Base-by-base conservation (phyloP, 2,888 invertebrate species). In the Oligia latruncula region DNA sequence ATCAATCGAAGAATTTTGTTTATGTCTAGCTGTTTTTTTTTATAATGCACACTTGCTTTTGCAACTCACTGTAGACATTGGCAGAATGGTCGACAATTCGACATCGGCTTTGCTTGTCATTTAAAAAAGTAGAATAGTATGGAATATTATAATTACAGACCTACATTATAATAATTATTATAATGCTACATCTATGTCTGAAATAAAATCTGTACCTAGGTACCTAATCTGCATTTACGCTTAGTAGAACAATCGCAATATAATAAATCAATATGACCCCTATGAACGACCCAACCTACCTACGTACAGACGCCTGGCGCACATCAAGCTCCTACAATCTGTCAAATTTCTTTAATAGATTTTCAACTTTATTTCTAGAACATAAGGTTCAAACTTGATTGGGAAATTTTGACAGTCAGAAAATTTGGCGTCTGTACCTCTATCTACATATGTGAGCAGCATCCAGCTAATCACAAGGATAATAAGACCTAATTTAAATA, bases 401-500 rank as follows among this genome's bases (percentile, higher is more conserved):
- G 40, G 40, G 40, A 40, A 40, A 40, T 0, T 40, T 40, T 40
- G 40, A 40, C 40, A 40, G 40, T 29, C 29, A 29, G 29, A 29
- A 29, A 29, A 29, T 29, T 29, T 29, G 29, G 29, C 29, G 29
- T 29, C 29, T 29, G 29, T 29, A 40, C 40, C 5, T 40, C 2
- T 46, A 46, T 1, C 1, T n/a, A 11, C n/a, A 17, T 43, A 77
- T 4, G 20, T 65, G 23, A 17, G 9, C 49, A 29, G 2, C 17
- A 23, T 49, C 49, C 15, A 0, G 40, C 58, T 82, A n/a, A 60
- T 60, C 77, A 43, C 23, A 35, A 77, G 82, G 77, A 74, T 46
- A 81, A 49, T 49, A 11, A 0, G 3, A 58, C 17, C 8, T 64
- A 35, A 64, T 55, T 17, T 43, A 23, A 49, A 76, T 66, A 23